Conservation (phyloP, 2,888 invertebrate species). For the Drosophila mettleri region DNA sequence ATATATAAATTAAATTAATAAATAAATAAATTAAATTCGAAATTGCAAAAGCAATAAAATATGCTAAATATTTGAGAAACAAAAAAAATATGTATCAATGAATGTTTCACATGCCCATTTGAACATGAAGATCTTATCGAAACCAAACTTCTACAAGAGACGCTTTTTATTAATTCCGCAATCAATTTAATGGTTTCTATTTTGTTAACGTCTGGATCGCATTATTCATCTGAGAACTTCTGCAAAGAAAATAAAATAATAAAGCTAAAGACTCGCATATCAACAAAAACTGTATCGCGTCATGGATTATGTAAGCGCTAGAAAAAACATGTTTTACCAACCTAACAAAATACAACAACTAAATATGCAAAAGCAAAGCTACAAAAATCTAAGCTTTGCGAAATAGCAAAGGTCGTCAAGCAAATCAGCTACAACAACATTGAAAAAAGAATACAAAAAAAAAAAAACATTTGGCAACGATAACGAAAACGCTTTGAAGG, state of each 20-base stretch:
- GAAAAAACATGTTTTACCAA: slow-evolving; percentile 52
- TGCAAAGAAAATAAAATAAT: not conserved
- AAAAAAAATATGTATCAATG: no score
- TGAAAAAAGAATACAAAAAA: slow-evolving; percentile 15
- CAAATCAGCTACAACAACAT: slow-evolving; percentile 42
- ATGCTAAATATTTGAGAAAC: no score
- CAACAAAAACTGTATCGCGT: slow-evolving; percentile 35
- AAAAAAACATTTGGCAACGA: slow-evolving; percentile 28
- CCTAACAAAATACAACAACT: slow-evolving; percentile 20
- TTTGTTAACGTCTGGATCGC: slow-evolving; percentile 2
- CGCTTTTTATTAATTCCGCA: slow-evolving; percentile 5
- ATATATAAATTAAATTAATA: no score
- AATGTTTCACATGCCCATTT: not conserved
- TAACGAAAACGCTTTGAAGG: slow-evolving; percentile 67
- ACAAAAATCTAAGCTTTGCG: slow-evolving; percentile 60
- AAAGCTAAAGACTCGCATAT: slow-evolving; percentile 22
- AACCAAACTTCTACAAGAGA: not conserved
- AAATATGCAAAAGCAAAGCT: slow-evolving; percentile 59
- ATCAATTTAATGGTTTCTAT: slow-evolving; percentile 2
- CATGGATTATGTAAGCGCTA: slow-evolving; percentile 68
- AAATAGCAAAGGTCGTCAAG: slow-evolving; percentile 75
- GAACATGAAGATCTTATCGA: slow-evolving; percentile 1
- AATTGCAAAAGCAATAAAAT: no score
- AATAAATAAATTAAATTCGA: no score
- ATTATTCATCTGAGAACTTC: slow-evolving; percentile 21